Evolutionary conservation across 2,113 vertebrate genomes (phyloP).

Genomic region (Pleuronectes platessa): DNA sequence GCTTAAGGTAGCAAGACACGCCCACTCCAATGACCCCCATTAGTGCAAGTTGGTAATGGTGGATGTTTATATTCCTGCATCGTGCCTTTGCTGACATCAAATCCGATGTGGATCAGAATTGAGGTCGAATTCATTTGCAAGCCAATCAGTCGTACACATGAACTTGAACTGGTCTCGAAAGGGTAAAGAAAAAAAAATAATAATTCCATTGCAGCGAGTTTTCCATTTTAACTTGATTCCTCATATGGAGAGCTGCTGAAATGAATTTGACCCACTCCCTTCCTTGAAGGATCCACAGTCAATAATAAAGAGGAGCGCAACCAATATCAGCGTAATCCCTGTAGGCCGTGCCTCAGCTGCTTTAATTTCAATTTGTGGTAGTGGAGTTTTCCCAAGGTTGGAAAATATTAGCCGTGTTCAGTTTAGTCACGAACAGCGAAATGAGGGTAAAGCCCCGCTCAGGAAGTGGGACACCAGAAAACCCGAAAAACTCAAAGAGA

Average conservation of each 20-base stretch:
- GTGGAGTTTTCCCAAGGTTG: constrained; percentile 12
- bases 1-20: constrained; percentile 46
- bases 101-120: constrained; percentile 1
- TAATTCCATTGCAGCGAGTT: background rate
- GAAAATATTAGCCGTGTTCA: constrained; percentile 18
- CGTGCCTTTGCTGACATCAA: background rate
- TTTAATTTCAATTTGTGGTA: constrained; percentile 32
- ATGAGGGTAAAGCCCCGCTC: constrained; percentile 12
- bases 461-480: constrained; percentile 1
- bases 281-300: constrained; percentile 32
- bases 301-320: constrained; percentile 1
- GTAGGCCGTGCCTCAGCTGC: background rate
- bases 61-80: constrained; percentile 18
- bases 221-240: constrained; percentile 25
- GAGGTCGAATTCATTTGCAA: constrained; percentile 43
- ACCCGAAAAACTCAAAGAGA: constrained; percentile 9
- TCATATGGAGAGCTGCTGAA: constrained; percentile 4
- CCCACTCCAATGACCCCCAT: constrained; percentile 39
- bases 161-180: constrained; percentile 29
- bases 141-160: constrained; percentile 30
- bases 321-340: constrained; percentile 17
- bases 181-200: background rate
- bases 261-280: constrained; percentile 44
- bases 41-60: constrained; percentile 25
- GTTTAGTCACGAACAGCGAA: constrained; percentile 16